Percentiles rank a stretch among this genome's conserved stretches.
Evolutionary conservation across 2,113 vertebrate species (phyloP).

Genomic region (Elachura formosa): DNA sequence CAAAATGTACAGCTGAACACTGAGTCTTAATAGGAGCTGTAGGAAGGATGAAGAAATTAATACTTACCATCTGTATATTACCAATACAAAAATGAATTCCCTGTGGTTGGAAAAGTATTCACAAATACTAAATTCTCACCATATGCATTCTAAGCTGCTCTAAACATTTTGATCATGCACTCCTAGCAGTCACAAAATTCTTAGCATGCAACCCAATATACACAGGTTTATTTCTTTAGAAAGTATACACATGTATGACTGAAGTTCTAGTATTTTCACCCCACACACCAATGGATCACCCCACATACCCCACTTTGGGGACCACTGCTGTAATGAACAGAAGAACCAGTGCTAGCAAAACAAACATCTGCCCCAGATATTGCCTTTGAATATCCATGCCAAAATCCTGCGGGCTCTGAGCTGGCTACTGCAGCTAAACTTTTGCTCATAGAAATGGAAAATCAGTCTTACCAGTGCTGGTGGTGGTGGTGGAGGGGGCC

Average conservation of each 20-base stretch:
- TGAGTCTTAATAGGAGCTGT: not conserved
- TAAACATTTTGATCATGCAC: not conserved
- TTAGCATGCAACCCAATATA: not conserved
- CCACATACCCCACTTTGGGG: not conserved
- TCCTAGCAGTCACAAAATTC: not conserved
- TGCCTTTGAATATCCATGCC: not conserved
- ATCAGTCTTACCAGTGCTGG: conserved; percentile 69
- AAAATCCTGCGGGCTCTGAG: not conserved
- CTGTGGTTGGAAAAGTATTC: not conserved
- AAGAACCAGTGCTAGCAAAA: not conserved
- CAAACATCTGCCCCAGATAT: not conserved
- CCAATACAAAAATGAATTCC: not conserved
- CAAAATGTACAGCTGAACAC: conserved; percentile 17
- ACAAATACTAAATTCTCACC: not conserved
- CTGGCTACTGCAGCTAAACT: not conserved
- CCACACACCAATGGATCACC: not conserved
- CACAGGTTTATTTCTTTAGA: not conserved
- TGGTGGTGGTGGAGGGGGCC: not conserved
- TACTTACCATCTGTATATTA: not conserved
- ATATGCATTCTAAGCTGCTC: not conserved
- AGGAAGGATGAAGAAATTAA: conserved; percentile 3
- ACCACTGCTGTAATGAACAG: not conserved
- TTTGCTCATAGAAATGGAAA: not conserved
- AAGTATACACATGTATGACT: not conserved
- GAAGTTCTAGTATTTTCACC: not conserved